Evolutionary conservation across 2,888 invertebrate species (phyloP).

Genomic region (Drosophila bunnanda): DNA sequence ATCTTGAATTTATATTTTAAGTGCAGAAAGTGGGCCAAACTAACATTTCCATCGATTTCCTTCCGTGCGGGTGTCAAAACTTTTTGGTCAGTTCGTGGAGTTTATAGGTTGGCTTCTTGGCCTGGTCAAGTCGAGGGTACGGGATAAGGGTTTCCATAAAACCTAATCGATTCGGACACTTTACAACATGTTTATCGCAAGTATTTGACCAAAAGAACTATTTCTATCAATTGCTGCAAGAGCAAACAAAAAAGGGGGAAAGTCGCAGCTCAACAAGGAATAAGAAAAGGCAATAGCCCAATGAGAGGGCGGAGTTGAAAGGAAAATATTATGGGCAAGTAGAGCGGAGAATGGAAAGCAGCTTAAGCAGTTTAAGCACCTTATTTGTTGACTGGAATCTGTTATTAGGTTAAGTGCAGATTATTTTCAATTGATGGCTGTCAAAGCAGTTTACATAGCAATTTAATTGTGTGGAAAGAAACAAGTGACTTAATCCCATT

Average conservation of each 20-base stretch:
- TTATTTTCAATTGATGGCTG: slow-evolving; percentile 2
- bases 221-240: slow-evolving; percentile 34
- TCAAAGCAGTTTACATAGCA: neutral
- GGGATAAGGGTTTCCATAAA: neutral
- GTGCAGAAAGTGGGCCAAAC: slow-evolving; percentile 47
- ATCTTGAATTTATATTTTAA: slow-evolving; percentile 24
- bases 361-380: slow-evolving; percentile 7
- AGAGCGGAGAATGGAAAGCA: neutral
- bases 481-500: neutral
- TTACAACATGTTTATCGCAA: slow-evolving; percentile 38
- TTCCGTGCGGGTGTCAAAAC: slow-evolving; percentile 46
- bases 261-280: neutral
- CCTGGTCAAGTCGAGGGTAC: neutral
- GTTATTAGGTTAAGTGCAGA: neutral
- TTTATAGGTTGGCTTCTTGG: slow-evolving; percentile 54
- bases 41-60: slow-evolving; percentile 25
- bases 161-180: slow-evolving; percentile 56
- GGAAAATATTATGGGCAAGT: neutral
- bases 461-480: neutral
- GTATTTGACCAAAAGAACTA: slow-evolving; percentile 35
- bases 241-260: slow-evolving; percentile 1
- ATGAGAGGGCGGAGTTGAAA: neutral
- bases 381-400: neutral
- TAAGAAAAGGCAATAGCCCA: slow-evolving; percentile 1
- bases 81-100: slow-evolving; percentile 56